Evolutionary conservation across 2,113 vertebrate species (phyloP).

Genomic region (Gambusia holbrooki): DNA sequence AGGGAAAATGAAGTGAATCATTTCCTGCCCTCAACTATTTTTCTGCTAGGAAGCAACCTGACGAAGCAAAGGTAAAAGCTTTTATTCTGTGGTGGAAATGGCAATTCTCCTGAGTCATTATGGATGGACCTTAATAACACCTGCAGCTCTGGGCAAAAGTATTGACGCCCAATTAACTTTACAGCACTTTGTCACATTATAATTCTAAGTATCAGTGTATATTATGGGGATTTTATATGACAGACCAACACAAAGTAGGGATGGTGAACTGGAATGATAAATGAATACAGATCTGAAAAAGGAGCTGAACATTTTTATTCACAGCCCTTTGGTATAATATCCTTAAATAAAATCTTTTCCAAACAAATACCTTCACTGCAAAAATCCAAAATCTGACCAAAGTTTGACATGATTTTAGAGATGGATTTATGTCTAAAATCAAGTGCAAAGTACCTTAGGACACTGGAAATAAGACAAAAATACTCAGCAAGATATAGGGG

Average conservation of each 20-base stretch:
- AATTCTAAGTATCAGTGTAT: neutral
- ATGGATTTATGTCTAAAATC: too few relatives aligned
- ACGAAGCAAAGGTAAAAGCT: slow-evolving; percentile 22
- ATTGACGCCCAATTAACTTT: neutral
- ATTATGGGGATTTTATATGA: neutral
- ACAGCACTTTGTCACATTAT: neutral
- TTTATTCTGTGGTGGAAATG: slow-evolving; percentile 1
- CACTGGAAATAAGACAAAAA: too few relatives aligned
- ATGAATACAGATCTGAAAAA: neutral
- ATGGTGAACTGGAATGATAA: neutral
- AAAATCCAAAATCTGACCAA: neutral
- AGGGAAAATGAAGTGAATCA: slow-evolving; percentile 28
- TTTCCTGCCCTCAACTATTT: neutral
- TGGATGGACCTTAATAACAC: too few relatives aligned
- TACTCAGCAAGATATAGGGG: too few relatives aligned
- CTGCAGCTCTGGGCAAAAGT: too few relatives aligned
- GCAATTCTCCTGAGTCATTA: neutral
- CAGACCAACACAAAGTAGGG: neutral
- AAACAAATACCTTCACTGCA: neutral
- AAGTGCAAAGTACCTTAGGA: too few relatives aligned
- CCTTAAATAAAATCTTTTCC: neutral
- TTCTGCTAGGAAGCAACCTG: neutral
- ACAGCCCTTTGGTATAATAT: neutral
- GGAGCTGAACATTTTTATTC: neutral
- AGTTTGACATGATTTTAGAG: too few relatives aligned